These are phyloP conservation scores for Caenorhabditis wallacei DNA, from an alignment of 2,888 invertebrate genomes.

Conservation along the genomic window DNA sequence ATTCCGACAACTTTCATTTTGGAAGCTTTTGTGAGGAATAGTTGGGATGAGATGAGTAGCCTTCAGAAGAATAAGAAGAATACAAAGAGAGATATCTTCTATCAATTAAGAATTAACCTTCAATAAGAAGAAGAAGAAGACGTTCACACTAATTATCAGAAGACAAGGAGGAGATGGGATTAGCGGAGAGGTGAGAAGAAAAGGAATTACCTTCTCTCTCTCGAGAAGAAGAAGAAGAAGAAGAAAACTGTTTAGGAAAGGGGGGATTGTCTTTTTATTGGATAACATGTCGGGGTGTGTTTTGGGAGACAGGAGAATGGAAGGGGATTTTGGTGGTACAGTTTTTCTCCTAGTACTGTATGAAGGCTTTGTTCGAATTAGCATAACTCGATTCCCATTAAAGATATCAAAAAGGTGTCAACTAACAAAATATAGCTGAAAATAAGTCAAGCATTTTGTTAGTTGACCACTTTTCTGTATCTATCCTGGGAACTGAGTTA, in stretches of 20 bases:
- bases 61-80: neutral
- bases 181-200: slow-evolving; percentile 3
- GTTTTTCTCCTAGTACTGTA: no score
- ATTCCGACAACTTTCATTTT: slow-evolving; percentile 33
- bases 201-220: slow-evolving; percentile 17
- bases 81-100: slow-evolving; percentile 12
- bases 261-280: slow-evolving; percentile 9
- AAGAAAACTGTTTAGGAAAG: neutral
- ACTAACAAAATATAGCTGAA: no score
- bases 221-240: neutral
- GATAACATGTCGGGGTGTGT: slow-evolving; percentile 1
- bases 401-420: no score
- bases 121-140: slow-evolving; percentile 5
- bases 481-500: no score
- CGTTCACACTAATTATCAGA: slow-evolving; percentile 54
- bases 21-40: neutral
- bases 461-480: no score
- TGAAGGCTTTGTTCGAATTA: no score
- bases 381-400: no score
- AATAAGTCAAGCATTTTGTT: neutral
- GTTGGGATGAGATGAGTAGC: no score
- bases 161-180: slow-evolving; percentile 12
- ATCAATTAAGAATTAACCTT: slow-evolving; percentile 43
- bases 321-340: neutral
- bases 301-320: neutral